Conservation (phyloP, 2,888 invertebrate species). For the Norana najaformis region DNA sequence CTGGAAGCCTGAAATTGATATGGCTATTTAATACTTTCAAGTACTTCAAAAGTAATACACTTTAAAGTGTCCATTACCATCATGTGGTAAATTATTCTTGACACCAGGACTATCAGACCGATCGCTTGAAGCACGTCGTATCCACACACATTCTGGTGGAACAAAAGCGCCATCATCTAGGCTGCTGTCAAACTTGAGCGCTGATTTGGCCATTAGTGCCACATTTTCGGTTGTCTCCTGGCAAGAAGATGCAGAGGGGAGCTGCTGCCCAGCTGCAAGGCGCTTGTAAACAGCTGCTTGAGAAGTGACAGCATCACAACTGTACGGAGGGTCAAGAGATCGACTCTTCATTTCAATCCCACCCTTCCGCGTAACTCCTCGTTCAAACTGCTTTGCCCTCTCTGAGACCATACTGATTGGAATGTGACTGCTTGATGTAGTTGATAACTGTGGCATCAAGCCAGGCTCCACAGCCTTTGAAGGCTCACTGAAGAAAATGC, state of each 20-base stretch:
- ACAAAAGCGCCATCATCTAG: not conserved
- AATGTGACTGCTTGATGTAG: not conserved
- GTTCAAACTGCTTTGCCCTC: constrained; percentile 14
- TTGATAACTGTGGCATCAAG: not conserved
- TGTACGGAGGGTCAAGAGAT: constrained; percentile 33
- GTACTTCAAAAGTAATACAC: not conserved
- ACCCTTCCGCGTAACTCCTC: constrained; percentile 25
- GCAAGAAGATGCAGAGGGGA: not conserved
- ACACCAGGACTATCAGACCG: not conserved
- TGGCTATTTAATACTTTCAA: not conserved
- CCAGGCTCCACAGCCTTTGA: constrained; percentile 1
- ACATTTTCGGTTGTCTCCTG: not conserved
- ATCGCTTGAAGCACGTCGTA: constrained; percentile 20
- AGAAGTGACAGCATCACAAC: not conserved
- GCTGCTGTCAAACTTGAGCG: not conserved
- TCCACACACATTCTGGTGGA: not conserved
- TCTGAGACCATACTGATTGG: not conserved
- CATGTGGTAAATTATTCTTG: not conserved
- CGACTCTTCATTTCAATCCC: constrained; percentile 35
- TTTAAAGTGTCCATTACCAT: not conserved
- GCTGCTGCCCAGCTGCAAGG: not conserved
- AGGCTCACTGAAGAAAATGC: not conserved
- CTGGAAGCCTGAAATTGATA: not conserved
- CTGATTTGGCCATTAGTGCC: not conserved
- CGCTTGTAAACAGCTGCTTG: not conserved